These are phyloP conservation scores for Lytechinus variegatus DNA, from an alignment of 35 echinoderm and acorn worm species.

Conservation along the genomic window DNA sequence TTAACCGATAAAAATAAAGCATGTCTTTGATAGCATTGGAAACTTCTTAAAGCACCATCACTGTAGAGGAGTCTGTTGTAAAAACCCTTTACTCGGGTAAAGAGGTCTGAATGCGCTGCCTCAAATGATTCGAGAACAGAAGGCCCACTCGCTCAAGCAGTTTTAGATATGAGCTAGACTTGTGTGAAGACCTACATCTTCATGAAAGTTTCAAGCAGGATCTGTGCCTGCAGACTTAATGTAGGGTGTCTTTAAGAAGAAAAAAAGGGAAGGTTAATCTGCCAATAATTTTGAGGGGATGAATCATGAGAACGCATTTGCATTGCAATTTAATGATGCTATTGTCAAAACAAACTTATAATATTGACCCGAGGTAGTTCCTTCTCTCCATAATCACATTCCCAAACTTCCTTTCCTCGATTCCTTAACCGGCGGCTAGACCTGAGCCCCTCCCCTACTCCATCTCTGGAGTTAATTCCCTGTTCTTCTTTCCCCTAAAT, in stretches of 20 bases:
- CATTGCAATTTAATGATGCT: neutral
- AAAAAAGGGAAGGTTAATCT: neutral
- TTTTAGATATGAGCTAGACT: too few relatives aligned
- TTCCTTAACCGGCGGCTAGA: conserved; percentile 6
- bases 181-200: too few relatives aligned
- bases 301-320: neutral
- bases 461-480: neutral
- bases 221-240: too few relatives aligned
- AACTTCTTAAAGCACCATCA: neutral
- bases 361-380: conserved; percentile 25
- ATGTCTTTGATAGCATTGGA: neutral
- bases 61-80: neutral
- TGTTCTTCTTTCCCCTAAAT: neutral
- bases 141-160: too few relatives aligned
- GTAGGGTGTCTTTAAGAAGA: neutral
- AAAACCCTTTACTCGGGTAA: too few relatives aligned
- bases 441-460: neutral
- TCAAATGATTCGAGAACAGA: too few relatives aligned
- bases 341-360: conserved; percentile 36
- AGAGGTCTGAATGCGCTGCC: too few relatives aligned
- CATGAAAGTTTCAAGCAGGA: too few relatives aligned
- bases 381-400: conserved; percentile 31
- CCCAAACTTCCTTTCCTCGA: neutral
- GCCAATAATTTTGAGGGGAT: neutral
- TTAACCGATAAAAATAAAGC: neutral